Conservation (phyloP, 1,140 invertebrate species). For the Chymomyza costata region DNA sequence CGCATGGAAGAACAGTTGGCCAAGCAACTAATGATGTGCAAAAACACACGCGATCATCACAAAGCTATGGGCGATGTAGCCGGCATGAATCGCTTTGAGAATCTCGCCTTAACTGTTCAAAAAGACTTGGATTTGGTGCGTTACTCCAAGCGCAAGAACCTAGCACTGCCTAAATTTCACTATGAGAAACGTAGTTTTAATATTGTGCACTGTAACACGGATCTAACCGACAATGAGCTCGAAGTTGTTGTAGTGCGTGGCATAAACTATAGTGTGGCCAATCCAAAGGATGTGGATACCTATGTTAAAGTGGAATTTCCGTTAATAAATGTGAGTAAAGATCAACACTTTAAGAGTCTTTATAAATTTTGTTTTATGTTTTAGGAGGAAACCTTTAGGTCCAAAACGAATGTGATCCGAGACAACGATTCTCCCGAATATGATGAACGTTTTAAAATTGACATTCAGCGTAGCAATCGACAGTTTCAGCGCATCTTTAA, state of each 20-base stretch:
- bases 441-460: conserved; percentile 84
- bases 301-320: conserved; percentile 97
- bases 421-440: conserved; percentile 94
- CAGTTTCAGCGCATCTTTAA: conserved; percentile 91
- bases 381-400: conserved; percentile 86
- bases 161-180: conserved; percentile 89
- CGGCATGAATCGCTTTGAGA: conserved; percentile 92
- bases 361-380: conserved; percentile 17
- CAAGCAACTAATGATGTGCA: conserved; percentile 89
- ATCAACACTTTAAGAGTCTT: not conserved
- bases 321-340: conserved; percentile 84
- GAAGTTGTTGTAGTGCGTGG: conserved; percentile 92
- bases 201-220: conserved; percentile 94
- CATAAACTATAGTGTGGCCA: conserved; percentile 89
- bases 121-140: conserved; percentile 93
- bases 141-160: conserved; percentile 80
- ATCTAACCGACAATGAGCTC: conserved; percentile 92
- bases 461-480: conserved; percentile 87
- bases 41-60: conserved; percentile 90
- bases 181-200: conserved; percentile 93
- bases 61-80: conserved; percentile 95
- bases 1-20: conserved; percentile 88
- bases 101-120: conserved; percentile 87
- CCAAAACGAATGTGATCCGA: conserved; percentile 86
- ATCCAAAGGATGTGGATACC: conserved; percentile 93